Evolutionary conservation across 2,113 vertebrate genomes (phyloP).

Genomic region (Triplophysa rosa): DNA sequence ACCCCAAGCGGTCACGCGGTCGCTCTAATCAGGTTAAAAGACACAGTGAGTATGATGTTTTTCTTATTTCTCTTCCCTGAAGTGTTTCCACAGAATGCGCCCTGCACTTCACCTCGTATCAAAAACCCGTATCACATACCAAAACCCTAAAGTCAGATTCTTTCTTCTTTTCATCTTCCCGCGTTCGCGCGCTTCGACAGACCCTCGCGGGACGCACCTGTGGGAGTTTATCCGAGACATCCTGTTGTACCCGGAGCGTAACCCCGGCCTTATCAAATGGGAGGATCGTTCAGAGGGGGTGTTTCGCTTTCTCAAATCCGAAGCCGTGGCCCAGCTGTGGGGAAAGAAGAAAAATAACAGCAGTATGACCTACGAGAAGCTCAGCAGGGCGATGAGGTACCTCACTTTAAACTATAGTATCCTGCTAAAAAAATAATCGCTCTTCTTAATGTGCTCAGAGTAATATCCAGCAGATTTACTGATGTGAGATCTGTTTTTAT

Average conservation of each 20-base stretch:
- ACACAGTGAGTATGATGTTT: conserved; percentile 83
- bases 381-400: conserved; percentile 98
- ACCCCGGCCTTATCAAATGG: conserved; percentile 96
- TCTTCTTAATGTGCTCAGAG: not conserved
- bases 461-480: not conserved
- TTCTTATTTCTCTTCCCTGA: not conserved
- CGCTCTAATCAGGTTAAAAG: conserved; percentile 83
- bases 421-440: not conserved
- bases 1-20: conserved; percentile 79
- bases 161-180: not conserved
- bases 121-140: not conserved
- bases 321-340: conserved; percentile 97
- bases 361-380: conserved; percentile 98
- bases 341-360: conserved; percentile 99
- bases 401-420: not conserved
- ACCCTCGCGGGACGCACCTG: conserved; percentile 90
- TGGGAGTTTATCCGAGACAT: conserved; percentile 99
- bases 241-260: conserved; percentile 91
- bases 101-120: not conserved
- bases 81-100: not conserved
- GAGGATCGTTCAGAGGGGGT: conserved; percentile 92
- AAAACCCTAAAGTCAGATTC: not conserved
- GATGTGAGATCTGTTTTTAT: not conserved
- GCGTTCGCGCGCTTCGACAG: conserved; percentile 62
- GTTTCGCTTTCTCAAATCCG: conserved; percentile 95